Conservation (phyloP, 92 coral and sea anemone genomes). For the Montipora capitata region DNA sequence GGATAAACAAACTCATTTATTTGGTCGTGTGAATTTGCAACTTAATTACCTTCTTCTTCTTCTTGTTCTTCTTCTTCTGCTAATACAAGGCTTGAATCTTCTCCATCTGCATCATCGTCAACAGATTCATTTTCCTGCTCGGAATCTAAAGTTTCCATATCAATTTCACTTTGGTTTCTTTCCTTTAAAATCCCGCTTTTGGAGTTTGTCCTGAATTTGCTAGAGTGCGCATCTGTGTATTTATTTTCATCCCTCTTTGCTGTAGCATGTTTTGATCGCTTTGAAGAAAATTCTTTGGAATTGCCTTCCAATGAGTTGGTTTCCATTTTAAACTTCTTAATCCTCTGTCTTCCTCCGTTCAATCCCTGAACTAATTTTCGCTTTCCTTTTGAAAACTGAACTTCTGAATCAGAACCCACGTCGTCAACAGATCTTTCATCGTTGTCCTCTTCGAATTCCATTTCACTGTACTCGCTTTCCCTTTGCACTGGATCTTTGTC, state of each 20-base stretch:
- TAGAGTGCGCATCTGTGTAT: neutral
- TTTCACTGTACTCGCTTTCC: slow-evolving; percentile 37
- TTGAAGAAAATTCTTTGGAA: neutral
- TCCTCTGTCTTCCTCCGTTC: neutral
- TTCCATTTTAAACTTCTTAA: slow-evolving; percentile 28
- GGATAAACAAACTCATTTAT: too few species aligned
- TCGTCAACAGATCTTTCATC: slow-evolving; percentile 4
- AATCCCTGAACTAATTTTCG: slow-evolving; percentile 1
- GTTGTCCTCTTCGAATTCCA: slow-evolving; percentile 53
- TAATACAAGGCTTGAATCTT: slow-evolving; percentile 6
- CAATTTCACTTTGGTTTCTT: slow-evolving; percentile 5
- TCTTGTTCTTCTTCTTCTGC: slow-evolving; percentile 8
- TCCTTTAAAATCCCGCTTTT: slow-evolving; percentile 1
- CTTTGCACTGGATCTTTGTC: slow-evolving; percentile 12
- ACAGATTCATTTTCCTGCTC: slow-evolving; percentile 1
- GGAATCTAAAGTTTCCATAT: neutral
- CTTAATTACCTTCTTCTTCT: too few species aligned
- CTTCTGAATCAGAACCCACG: slow-evolving; percentile 41
- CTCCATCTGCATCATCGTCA: neutral
- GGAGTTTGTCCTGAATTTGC: neutral
- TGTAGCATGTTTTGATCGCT: neutral
- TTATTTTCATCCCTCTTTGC: neutral
- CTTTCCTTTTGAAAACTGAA: neutral
- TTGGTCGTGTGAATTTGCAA: too few species aligned
- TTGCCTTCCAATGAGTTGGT: neutral